A percentile compares a stretch with the other conserved stretches of the same genome.
phyloP scores from a whole-genome alignment of 2,888 invertebrate species.

The Cepaea hortensis region DNA sequence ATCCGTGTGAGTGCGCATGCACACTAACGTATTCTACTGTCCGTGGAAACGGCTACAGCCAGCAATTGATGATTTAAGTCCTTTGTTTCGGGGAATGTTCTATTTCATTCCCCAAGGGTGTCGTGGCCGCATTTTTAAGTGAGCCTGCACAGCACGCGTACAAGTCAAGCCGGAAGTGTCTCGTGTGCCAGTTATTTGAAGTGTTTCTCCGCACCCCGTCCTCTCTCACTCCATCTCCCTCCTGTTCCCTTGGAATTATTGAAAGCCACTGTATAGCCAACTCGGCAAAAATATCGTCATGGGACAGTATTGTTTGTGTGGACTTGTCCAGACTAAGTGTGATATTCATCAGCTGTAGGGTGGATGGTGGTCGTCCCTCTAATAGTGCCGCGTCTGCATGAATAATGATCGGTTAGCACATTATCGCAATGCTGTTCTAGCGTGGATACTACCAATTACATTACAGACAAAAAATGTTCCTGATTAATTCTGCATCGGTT shows the following conservation, averaged over 20 bases:
- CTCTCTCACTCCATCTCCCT: background rate
- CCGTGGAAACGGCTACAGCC: background rate
- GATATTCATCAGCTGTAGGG: slow-evolving; percentile 34
- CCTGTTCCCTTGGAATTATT: background rate
- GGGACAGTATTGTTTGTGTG: slow-evolving; percentile 12
- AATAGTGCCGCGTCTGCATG: background rate
- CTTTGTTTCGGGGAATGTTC: background rate
- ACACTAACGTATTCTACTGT: background rate
- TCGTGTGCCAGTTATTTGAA: slow-evolving; percentile 43
- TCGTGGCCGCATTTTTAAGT: slow-evolving; percentile 15
- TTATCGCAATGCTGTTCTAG: background rate
- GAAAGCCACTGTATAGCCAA: slow-evolving; percentile 13
- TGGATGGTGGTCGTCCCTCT: slow-evolving; percentile 22
- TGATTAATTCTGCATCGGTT: background rate
- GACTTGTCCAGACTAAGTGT: background rate
- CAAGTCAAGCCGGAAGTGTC: background rate
- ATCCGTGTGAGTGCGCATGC: background rate
- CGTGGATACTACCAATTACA: background rate
- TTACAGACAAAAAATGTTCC: background rate
- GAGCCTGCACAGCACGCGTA: slow-evolving; percentile 34
- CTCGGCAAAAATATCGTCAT: slow-evolving; percentile 22
- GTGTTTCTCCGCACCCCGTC: background rate
- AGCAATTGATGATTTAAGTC: slow-evolving; percentile 35
- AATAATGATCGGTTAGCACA: slow-evolving; percentile 28
- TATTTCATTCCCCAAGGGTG: background rate